A percentile compares a stretch with the other conserved stretches of the same genome.
These are phyloP conservation scores for Gadus chalcogrammus DNA, from an alignment of 2,113 vertebrate species.

Conservation along the genomic window DNA sequence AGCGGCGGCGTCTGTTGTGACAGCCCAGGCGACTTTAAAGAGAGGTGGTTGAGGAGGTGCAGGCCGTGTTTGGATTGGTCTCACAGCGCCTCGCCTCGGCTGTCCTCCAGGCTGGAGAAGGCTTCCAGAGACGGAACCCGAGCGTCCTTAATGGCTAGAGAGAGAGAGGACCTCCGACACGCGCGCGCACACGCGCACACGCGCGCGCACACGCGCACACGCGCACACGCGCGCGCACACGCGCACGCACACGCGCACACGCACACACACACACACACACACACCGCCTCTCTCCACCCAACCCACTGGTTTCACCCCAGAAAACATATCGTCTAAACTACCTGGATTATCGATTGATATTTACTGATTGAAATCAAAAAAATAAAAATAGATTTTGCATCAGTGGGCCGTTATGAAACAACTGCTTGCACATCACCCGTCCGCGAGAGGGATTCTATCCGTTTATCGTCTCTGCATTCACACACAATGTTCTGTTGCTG, in stretches of 20 bases:
- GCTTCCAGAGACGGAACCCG: slow-evolving; percentile 41
- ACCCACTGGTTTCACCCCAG: background rate
- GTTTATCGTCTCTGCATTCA: slow-evolving; percentile 43
- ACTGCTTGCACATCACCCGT: slow-evolving; percentile 38
- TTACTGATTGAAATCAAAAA: slow-evolving; percentile 11
- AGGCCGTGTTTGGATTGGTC: slow-evolving; percentile 57
- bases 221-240: too few species aligned
- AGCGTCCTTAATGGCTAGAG: slow-evolving; percentile 11
- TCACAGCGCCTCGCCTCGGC: slow-evolving; percentile 37
- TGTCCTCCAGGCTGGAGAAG: slow-evolving; percentile 55
- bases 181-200: too few species aligned
- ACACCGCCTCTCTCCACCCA: slow-evolving; percentile 5
- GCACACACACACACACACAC: background rate
- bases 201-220: too few species aligned
- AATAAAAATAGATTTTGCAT: slow-evolving; percentile 21
- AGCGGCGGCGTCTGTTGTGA: slow-evolving; percentile 67
- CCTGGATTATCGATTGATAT: slow-evolving; percentile 13
- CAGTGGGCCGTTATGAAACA: slow-evolving; percentile 29
- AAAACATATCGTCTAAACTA: background rate
- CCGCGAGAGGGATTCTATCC: slow-evolving; percentile 40
- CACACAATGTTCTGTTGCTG: slow-evolving; percentile 61
- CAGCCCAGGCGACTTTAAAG: slow-evolving; percentile 55
- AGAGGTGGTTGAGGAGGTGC: slow-evolving; percentile 50
- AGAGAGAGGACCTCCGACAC: slow-evolving; percentile 18
- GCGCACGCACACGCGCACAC: too few species aligned